Base-by-base conservation (phyloP, 2,888 invertebrate species). In the Aricia artaxerxes region DNA sequence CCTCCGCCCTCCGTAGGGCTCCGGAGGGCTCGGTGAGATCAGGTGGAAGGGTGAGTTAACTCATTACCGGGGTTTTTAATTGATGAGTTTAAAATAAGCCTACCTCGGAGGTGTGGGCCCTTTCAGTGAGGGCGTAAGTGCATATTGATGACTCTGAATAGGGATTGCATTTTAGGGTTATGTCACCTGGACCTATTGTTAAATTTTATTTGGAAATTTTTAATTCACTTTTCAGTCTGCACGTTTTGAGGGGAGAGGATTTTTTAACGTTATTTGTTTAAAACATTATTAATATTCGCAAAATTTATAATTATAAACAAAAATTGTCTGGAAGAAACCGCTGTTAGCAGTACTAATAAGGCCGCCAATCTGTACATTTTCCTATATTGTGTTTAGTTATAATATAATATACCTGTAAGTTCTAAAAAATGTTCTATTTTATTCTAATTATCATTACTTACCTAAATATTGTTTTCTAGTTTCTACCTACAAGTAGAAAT, bases 1-100 rank as follows among this genome's bases (percentile, higher is more conserved):
- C 81, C 83, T 83, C 82, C 75, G 76, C 81, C 81, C 83, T 83
- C 82, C 78, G 80, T 24, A 76, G 69, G 69, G 78, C 53, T 69
- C 53, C 69, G 78, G 73, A 78, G 73, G 73, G 78, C 60, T 57
- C 40, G 49, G 60, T 53, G 78, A 73, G 49, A 79, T 79, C 79
- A 79, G 79, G 79, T 79, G 79, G 31, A 31, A 75, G 75, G 79
- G 78, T 57, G 38, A 11, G 57, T 64, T 60, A 60, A 69, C 69
- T 69, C 69, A 69, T 69, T 69, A 35, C 35, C 69, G 9, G 35
- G 78, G 64, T 61, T 69, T 64, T 69, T 78, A 78, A 78, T 78
- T 64, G 64, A 78, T 64, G 69, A 44, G 64, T 78, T 44, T 44
- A 78, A 78, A 35, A 35, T 69, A 78, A 64, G 64, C 44, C 40